Base-by-base conservation (phyloP, 2,888 invertebrate species). In the Drosophila mayaguana region DNA sequence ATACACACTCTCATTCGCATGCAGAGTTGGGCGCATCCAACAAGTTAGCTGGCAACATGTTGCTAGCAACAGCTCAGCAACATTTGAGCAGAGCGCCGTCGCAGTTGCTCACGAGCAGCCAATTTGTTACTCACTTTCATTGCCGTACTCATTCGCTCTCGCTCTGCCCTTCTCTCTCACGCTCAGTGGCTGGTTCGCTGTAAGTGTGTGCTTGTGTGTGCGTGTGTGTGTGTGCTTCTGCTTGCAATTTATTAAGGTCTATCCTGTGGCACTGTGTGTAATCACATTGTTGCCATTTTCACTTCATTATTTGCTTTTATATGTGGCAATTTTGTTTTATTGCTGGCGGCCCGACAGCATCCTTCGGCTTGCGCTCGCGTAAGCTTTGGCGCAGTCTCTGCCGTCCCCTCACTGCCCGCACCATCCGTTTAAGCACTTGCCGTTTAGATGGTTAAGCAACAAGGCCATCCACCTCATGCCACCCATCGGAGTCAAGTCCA, bases 261-360 rank as follows among this genome's bases (percentile, higher is more conserved):
- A 62, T 75, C 67, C 67, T 61, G 63, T 75, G 72, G 57, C 83
- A 73, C 74, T 88, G 86, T 77, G 72, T 84, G 84, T 86, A 89
- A 86, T 86, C 86, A 86, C 90, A 89, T 89, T 87, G 88, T 89
- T 89, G 87, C 90, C 88, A 88, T 87, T 89, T 87, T 85, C 90
- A 88, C 87, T 88, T 88, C 88, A 88, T 87, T 87, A 89, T 89
- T 88, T 86, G 78, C 86, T 81, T 88, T 89, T 89, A 89, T 89
- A 75, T 81, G 80, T 75, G 86, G 81, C 74, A 86, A 85, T 85
- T 90, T 88, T 89, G 81, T 85, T 87, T 89, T 89, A 87, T 81
- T 75, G 81, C 76, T 78, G 67, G 65, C 73, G 73, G 72, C 77
- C 63, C 42, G 61, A 54, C 63, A 67, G 78, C 69, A 81, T 83